Percentiles rank a stretch among this genome's conserved stretches.
These are phyloP conservation scores for Plagodis dolabraria DNA, from an alignment of 2,888 invertebrate genomes.

Conservation along the genomic window DNA sequence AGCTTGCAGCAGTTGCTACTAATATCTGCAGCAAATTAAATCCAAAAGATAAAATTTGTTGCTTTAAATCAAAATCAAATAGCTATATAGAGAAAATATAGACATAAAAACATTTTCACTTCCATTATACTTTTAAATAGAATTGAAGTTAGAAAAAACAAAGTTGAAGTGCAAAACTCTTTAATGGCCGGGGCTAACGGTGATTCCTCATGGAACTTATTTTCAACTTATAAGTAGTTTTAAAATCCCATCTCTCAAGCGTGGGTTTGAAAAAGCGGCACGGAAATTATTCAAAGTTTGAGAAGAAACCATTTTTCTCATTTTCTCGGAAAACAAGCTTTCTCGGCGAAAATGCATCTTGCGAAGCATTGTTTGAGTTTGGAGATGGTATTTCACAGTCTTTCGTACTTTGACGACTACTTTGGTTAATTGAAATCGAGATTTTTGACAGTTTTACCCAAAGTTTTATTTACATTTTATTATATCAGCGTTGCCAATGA, in stretches of 20 bases:
- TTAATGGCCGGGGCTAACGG: conserved; percentile 12
- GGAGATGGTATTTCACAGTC: too few relatives aligned
- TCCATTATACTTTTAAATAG: conserved; percentile 8
- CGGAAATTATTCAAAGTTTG: conserved; percentile 23
- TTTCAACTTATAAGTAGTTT: conserved; percentile 43
- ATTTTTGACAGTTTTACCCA: too few relatives aligned
- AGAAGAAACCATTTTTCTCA: conserved; percentile 4
- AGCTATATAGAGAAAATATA: background rate
- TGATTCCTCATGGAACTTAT: conserved; percentile 33
- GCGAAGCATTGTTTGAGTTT: too few relatives aligned
- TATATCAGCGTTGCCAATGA: too few relatives aligned
- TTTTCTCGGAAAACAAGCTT: conserved; percentile 1
- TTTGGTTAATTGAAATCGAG: too few relatives aligned
- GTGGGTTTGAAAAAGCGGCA: conserved; percentile 23
- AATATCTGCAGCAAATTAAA: too few relatives aligned
- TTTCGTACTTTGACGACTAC: too few relatives aligned
- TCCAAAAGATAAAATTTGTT: too few relatives aligned
- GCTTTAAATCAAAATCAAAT: too few relatives aligned
- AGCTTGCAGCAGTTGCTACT: too few relatives aligned
- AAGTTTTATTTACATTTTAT: too few relatives aligned
- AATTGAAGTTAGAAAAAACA: conserved; percentile 2
- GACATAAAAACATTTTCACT: background rate
- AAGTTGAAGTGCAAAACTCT: conserved; percentile 14
- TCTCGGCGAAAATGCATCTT: too few relatives aligned
- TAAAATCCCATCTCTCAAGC: conserved; percentile 38